Percentiles rank a stretch among this genome's conserved stretches.
phyloP scores from a whole-genome alignment of 1,140 invertebrate species.

The Drosophila pachea region DNA sequence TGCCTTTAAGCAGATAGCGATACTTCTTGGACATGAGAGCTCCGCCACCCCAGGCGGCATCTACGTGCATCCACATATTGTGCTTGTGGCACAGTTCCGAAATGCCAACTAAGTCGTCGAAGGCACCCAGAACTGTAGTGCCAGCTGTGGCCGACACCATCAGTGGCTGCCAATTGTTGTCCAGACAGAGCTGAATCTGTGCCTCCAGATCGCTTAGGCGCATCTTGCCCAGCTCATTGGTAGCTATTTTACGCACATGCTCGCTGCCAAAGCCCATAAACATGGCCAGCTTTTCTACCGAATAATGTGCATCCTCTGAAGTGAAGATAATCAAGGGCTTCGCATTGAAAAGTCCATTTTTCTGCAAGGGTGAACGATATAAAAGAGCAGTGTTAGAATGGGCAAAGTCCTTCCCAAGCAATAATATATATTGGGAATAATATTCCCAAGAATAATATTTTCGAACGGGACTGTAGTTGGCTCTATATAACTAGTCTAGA shows the following conservation, averaged over 20 bases:
- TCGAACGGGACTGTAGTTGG: not conserved
- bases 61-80: constrained; percentile 95
- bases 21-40: constrained; percentile 91
- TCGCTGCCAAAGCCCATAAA: constrained; percentile 88
- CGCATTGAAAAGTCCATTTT: constrained; percentile 84
- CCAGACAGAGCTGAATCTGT: constrained; percentile 84
- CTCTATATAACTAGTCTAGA: too few relatives aligned
- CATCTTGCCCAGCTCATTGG: constrained; percentile 90
- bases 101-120: constrained; percentile 91
- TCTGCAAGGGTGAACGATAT: constrained; percentile 77
- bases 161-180: constrained; percentile 87
- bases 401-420: not conserved
- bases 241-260: constrained; percentile 87
- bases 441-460: constrained; percentile 4
- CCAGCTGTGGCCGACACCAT: constrained; percentile 95
- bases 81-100: constrained; percentile 90
- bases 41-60: constrained; percentile 96
- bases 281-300: constrained; percentile 91
- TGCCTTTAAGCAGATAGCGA: constrained; percentile 87
- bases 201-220: constrained; percentile 84
- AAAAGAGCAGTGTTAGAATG: not conserved
- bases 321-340: constrained; percentile 88
- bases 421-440: too few relatives aligned
- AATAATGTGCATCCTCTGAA: constrained; percentile 96
- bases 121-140: constrained; percentile 89